These are phyloP conservation scores for Caenorhabditis sp. DNA, from an alignment of 2,888 invertebrate species.

Conservation along the genomic window DNA sequence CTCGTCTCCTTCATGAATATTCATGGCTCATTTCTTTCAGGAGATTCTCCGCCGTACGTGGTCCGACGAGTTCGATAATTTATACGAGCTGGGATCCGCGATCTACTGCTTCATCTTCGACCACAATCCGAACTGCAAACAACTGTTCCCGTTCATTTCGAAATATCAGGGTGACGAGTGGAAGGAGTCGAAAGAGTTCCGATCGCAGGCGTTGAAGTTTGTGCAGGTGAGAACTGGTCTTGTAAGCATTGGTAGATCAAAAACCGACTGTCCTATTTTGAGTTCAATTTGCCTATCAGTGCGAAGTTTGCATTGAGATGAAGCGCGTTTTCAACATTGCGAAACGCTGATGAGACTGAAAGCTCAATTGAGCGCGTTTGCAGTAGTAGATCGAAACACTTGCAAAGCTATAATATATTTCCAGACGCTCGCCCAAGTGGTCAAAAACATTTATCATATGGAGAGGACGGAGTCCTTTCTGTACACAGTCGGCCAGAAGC, in stretches of 20 bases:
- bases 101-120: constrained; percentile 81
- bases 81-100: constrained; percentile 79
- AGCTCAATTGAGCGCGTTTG: too few species aligned
- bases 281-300: too few species aligned
- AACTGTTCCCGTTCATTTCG: constrained; percentile 77
- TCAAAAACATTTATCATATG: constrained; percentile 82
- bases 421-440: constrained; percentile 79
- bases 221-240: constrained; percentile 73
- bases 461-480: constrained; percentile 73
- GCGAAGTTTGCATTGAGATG: too few species aligned
- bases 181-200: constrained; percentile 79
- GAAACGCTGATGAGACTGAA: too few species aligned
- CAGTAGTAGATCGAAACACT: too few species aligned
- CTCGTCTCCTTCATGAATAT: background rate
- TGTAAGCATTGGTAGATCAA: too few species aligned
- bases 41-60: constrained; percentile 80
- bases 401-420: constrained; percentile 15
- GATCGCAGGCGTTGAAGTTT: constrained; percentile 79
- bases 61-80: constrained; percentile 82
- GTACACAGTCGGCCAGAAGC: constrained; percentile 79
- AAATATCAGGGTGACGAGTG: constrained; percentile 74
- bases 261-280: too few species aligned
- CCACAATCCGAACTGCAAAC: constrained; percentile 79
- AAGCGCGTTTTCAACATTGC: too few species aligned
- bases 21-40: constrained; percentile 37